A percentile compares a stretch with the other conserved stretches of the same genome.
phyloP scores from a whole-genome alignment of 2,113 vertebrate genomes.

The Scortum barcoo region DNA sequence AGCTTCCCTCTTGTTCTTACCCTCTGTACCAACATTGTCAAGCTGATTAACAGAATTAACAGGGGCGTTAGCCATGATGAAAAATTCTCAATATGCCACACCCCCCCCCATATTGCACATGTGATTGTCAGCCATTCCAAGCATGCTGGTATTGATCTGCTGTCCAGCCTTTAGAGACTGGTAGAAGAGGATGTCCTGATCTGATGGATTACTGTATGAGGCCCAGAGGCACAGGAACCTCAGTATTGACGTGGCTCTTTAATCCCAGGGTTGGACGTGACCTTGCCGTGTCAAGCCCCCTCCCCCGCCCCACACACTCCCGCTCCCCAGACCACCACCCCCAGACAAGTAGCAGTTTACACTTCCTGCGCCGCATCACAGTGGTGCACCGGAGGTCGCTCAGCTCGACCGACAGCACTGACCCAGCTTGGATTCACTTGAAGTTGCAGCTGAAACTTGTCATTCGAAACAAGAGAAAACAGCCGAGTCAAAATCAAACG shows the following conservation, averaged over 20 bases:
- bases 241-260: conserved; percentile 83
- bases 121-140: conserved; percentile 76
- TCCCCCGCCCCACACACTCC: background rate
- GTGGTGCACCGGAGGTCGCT: conserved; percentile 50
- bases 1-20: conserved; percentile 30
- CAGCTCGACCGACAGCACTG: conserved; percentile 22
- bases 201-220: conserved; percentile 86
- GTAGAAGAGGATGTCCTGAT: conserved; percentile 83
- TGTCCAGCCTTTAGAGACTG: conserved; percentile 78
- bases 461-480: conserved; percentile 38
- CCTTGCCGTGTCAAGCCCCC: conserved; percentile 78
- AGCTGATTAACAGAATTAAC: conserved; percentile 55
- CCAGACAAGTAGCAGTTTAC: conserved; percentile 52
- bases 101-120: conserved; percentile 64
- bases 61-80: conserved; percentile 4
- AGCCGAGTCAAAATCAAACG: conserved; percentile 6
- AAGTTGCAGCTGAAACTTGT: conserved; percentile 50
- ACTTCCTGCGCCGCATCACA: conserved; percentile 36
- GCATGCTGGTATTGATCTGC: conserved; percentile 78
- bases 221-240: conserved; percentile 83
- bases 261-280: conserved; percentile 85
- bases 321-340: conserved; percentile 25
- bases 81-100: conserved; percentile 58
- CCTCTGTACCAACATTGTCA: conserved; percentile 1
- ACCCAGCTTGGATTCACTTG: conserved; percentile 33